Evolutionary conservation across 1,140 invertebrate species (phyloP).

Genomic region (Apis mellifera): Amel_HAv3.1 CM009936.2:5952501-5953000

Average conservation of each 20-base stretch:
- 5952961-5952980: constrained; percentile 19
- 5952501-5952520: not conserved
- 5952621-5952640: too few relatives aligned
- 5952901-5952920: not conserved
- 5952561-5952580: too few relatives aligned
- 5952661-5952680: too few relatives aligned
- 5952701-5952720: too few relatives aligned
- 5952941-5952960: not conserved
- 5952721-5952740: too few relatives aligned
- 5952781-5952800: too few relatives aligned
- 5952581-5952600: too few relatives aligned
- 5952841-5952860: not conserved
- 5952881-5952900: not conserved
- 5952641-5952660: too few relatives aligned
- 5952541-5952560: not conserved
- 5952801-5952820: not conserved
- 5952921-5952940: not conserved
- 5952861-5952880: not conserved
- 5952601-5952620: too few relatives aligned
- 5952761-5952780: too few relatives aligned
- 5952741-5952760: too few relatives aligned
- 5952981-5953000: not conserved
- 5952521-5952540: not conserved
- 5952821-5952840: not conserved
- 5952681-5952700: too few relatives aligned